phyloP scores from a whole-genome alignment of 2,113 vertebrate genomes.

The Uropsilus gracilis region DNA sequence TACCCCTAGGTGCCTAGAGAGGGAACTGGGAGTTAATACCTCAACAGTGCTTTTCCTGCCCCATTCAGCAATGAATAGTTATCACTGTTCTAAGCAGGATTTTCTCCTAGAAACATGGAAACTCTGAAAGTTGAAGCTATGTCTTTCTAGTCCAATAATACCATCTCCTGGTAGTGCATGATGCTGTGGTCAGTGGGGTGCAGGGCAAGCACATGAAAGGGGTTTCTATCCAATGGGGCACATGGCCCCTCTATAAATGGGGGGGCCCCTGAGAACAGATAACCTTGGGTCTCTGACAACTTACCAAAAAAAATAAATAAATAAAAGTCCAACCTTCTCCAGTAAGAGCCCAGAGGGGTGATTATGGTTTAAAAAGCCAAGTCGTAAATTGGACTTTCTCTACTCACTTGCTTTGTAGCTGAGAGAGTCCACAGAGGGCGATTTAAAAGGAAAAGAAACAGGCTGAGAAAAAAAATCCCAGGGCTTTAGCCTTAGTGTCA shows the following conservation, averaged over 20 bases:
- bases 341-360: constrained; percentile 57
- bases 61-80: neutral
- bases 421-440: constrained; percentile 61
- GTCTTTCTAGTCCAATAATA: neutral
- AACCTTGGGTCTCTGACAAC: constrained; percentile 48
- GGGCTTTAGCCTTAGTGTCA: constrained; percentile 63
- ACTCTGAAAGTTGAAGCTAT: neutral
- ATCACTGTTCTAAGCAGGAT: neutral
- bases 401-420: constrained; percentile 42
- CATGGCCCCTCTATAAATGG: neutral
- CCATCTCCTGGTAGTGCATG: neutral
- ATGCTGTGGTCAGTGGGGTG: neutral
- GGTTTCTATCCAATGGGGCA: neutral
- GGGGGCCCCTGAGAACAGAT: neutral
- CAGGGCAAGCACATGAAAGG: rapidly evolving
- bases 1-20: neutral
- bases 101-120: neutral
- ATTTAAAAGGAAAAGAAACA: constrained; percentile 73
- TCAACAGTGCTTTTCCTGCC: neutral
- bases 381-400: constrained; percentile 63
- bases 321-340: neutral
- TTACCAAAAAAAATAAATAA: neutral
- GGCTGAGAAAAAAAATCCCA: neutral
- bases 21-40: neutral
- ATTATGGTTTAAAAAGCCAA: constrained; percentile 76